These are phyloP conservation scores for Amphiprion clarkii DNA, from an alignment of 2,797 vertebrate genomes.

Conservation along the genomic window DNA sequence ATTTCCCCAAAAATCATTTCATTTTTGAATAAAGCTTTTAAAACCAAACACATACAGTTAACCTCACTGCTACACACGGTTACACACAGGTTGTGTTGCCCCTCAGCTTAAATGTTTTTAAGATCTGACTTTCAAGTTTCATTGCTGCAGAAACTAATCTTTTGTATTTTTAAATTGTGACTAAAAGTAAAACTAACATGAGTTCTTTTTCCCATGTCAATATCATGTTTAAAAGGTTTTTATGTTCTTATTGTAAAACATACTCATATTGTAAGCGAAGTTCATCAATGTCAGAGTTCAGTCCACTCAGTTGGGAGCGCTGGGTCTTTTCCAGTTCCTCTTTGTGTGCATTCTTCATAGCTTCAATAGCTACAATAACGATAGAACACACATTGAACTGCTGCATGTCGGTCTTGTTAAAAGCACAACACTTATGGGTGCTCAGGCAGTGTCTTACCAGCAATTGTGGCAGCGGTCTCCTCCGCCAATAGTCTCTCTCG, in stretches of 20 bases:
- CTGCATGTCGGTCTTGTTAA: neutral
- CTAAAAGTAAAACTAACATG: neutral
- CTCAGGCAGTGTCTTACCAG: constrained; percentile 83
- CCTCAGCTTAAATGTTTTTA: too few relatives aligned
- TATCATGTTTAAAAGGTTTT: neutral
- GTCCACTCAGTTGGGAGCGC: constrained; percentile 93
- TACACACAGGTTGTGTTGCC: too few relatives aligned
- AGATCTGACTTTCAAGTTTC: neutral
- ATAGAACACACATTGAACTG: neutral
- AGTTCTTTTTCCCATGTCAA: neutral
- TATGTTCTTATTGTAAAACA: constrained; percentile 56
- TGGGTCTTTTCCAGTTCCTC: constrained; percentile 97
- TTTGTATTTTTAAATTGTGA: neutral
- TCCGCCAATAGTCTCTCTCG: constrained; percentile 95
- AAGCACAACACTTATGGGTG: neutral
- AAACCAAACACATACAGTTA: too few relatives aligned
- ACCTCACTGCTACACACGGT: too few relatives aligned
- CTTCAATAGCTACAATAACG: constrained; percentile 91
- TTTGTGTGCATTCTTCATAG: constrained; percentile 98
- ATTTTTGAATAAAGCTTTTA: too few relatives aligned
- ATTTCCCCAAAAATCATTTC: too few relatives aligned
- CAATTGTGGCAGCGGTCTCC: constrained; percentile 97
- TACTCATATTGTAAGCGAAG: constrained; percentile 94
- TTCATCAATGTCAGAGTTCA: constrained; percentile 94
- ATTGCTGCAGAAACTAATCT: neutral